Conservation (phyloP, 2,888 invertebrate genomes). For the Nemotelus pantherinus region DNA sequence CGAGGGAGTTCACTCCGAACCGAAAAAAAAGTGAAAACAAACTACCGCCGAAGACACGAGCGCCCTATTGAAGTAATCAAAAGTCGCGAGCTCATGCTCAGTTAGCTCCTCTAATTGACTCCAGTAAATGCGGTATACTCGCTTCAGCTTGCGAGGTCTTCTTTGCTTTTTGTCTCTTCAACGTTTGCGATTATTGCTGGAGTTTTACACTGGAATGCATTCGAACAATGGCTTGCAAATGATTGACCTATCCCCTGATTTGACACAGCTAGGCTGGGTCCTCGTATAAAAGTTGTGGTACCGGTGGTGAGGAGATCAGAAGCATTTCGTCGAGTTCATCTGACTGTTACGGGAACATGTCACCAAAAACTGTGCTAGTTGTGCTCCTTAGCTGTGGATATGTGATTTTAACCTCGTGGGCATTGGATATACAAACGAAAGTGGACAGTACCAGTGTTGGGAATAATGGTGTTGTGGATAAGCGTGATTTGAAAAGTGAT, state of each 20-base stretch:
- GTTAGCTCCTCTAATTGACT: constrained; percentile 39
- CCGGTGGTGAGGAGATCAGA: constrained; percentile 16
- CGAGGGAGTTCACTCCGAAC: background rate
- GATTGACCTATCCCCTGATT: constrained; percentile 15
- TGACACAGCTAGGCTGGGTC: background rate
- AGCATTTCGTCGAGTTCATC: background rate
- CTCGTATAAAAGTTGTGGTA: constrained; percentile 28
- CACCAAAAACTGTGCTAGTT: background rate
- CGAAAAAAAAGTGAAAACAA: constrained; percentile 38
- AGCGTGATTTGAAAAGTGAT: constrained; percentile 46
- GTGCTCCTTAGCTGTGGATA: constrained; percentile 16
- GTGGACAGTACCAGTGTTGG: constrained; percentile 15
- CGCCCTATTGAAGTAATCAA: background rate
- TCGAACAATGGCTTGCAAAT: constrained; percentile 24
- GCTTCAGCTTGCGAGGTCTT: background rate
- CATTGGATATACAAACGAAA: constrained; percentile 24
- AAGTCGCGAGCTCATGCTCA: constrained; percentile 23
- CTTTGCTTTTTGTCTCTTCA: background rate
- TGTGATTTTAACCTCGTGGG: constrained; percentile 29
- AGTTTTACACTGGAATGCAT: constrained; percentile 44
- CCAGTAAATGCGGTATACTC: background rate
- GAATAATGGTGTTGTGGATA: constrained; percentile 28
- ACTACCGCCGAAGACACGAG: background rate
- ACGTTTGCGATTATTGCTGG: background rate
- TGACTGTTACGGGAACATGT: constrained; percentile 9